Evolutionary conservation across 2,113 vertebrate genomes (phyloP).

Genomic region (Myiozetetes cayanensis): DNA sequence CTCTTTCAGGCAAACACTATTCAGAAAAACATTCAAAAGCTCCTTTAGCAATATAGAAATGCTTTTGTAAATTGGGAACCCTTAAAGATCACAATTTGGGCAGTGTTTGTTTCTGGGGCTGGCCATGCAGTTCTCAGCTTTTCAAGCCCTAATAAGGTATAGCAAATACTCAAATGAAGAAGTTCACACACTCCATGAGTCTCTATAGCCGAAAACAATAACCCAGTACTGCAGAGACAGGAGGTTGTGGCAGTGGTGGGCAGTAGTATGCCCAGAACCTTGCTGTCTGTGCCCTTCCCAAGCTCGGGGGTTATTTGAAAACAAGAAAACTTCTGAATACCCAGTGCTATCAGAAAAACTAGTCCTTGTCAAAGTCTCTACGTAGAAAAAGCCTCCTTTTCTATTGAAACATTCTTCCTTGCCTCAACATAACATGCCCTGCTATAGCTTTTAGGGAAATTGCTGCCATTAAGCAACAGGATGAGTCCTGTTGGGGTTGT

Average conservation of each 20-base stretch:
- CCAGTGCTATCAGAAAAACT: neutral
- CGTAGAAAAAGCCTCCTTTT: neutral
- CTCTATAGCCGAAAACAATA: neutral
- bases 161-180: neutral
- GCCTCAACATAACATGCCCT: accelerated
- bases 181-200: neutral
- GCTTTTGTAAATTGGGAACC: accelerated
- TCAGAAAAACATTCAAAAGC: neutral
- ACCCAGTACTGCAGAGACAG: neutral
- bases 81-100: neutral
- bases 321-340: neutral
- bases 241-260: neutral
- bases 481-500: neutral
- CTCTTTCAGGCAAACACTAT: neutral
- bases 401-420: neutral
- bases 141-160: neutral
- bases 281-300: neutral
- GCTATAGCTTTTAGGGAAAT: neutral
- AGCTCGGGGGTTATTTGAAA: neutral
- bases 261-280: neutral
- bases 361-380: neutral
- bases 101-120: neutral
- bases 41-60: neutral
- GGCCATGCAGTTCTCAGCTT: neutral
- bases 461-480: neutral